These are phyloP conservation scores for Babylonia areolata DNA, from an alignment of 1,140 invertebrate genomes.

Conservation along the genomic window DNA sequence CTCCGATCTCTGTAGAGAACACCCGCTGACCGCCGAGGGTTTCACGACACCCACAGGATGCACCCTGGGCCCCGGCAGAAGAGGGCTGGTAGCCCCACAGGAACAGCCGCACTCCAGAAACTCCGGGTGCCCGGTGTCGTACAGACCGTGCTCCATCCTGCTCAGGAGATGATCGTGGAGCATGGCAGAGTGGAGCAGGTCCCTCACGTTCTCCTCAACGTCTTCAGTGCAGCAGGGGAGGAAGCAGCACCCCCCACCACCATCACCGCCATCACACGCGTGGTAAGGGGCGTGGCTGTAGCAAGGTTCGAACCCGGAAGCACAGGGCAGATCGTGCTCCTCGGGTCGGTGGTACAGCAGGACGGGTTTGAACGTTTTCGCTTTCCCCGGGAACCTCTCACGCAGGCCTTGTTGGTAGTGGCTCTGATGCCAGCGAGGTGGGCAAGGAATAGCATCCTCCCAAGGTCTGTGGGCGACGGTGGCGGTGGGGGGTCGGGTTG, in stretches of 20 bases:
- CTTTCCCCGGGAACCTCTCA: background rate
- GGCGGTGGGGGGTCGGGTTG: background rate
- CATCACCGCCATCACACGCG: background rate
- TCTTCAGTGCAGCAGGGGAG: background rate
- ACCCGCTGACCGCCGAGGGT: background rate
- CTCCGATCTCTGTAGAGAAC: background rate
- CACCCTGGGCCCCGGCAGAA: background rate
- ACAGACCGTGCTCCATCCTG: background rate
- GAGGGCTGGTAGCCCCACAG: background rate
- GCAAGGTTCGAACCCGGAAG: background rate
- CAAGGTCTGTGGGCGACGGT: background rate
- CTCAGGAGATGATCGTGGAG: background rate
- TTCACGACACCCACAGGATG: background rate
- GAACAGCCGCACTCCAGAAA: background rate
- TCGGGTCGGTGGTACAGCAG: slow-evolving; percentile 35
- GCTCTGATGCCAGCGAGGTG: background rate
- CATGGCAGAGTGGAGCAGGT: background rate
- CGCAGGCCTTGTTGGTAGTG: background rate
- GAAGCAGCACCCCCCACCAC: background rate
- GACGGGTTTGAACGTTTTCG: slow-evolving; percentile 41
- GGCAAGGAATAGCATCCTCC: slow-evolving; percentile 3
- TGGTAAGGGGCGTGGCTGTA: background rate
- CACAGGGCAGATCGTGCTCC: background rate
- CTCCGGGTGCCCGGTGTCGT: background rate
- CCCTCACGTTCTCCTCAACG: background rate